Conservation (phyloP, 2,797 vertebrate genomes). For the Tolypeutes matacus region DNA sequence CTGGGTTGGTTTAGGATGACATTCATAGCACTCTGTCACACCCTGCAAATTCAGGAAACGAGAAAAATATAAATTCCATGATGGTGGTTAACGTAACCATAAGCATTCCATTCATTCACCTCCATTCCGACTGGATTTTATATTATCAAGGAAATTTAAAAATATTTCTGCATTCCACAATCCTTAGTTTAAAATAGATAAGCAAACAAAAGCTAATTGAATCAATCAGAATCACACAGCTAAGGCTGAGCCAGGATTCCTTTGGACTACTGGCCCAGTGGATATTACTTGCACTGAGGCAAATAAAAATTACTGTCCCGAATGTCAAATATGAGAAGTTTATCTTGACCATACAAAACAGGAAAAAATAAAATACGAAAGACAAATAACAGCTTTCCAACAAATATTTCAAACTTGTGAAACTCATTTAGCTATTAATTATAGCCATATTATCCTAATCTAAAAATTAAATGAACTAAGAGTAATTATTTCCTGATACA, state of each 20-base stretch:
- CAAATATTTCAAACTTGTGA: conserved; percentile 6
- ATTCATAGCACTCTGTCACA: conserved; percentile 98
- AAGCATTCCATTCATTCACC: conserved; percentile 5
- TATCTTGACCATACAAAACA: neutral
- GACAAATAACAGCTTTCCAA: neutral
- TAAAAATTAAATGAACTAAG: conserved; percentile 26
- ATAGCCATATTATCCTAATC: neutral
- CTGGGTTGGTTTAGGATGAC: conserved; percentile 98
- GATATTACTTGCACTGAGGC: neutral
- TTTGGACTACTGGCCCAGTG: neutral
- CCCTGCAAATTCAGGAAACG: conserved; percentile 89
- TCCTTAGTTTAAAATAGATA: neutral
- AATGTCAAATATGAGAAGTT: conserved; percentile 2
- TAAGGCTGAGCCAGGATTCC: neutral
- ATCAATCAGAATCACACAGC: neutral
- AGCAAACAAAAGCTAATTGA: conserved; percentile 21
- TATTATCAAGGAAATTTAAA: neutral
- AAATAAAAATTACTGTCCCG: conserved; percentile 8
- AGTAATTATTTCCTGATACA: conserved; percentile 6
- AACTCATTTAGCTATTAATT: conserved; percentile 9
- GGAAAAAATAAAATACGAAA: conserved; percentile 41
- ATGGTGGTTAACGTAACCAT: neutral
- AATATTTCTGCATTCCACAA: neutral
- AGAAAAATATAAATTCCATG: conserved; percentile 67
- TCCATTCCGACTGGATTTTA: neutral